These are phyloP conservation scores for Zophobas morio DNA, from an alignment of 1,140 invertebrate genomes.

Conservation along the genomic window DNA sequence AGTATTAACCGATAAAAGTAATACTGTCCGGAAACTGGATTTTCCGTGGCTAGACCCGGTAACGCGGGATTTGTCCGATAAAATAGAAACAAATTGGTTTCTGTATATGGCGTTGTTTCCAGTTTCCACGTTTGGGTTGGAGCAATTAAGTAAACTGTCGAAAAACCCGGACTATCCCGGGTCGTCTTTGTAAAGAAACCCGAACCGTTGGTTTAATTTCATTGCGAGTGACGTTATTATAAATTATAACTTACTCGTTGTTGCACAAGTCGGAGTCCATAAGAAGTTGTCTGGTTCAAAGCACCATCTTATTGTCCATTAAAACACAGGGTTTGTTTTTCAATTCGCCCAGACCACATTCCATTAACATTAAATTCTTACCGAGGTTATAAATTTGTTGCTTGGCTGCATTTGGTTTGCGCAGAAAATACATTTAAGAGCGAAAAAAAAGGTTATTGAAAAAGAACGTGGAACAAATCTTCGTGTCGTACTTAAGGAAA, in stretches of 20 bases:
- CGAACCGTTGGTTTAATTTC: constrained; percentile 62
- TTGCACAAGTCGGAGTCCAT: constrained; percentile 52
- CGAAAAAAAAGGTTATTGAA: constrained; percentile 42
- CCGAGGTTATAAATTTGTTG: constrained; percentile 61
- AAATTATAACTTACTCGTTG: constrained; percentile 62
- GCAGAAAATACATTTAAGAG: constrained; percentile 33
- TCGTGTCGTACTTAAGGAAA: constrained; percentile 51
- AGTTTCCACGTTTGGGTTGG: constrained; percentile 28
- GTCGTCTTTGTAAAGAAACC: constrained; percentile 56
- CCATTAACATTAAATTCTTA: constrained; percentile 63
- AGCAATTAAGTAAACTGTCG: constrained; percentile 31
- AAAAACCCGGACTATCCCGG: constrained; percentile 25
- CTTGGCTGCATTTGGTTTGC: constrained; percentile 51
- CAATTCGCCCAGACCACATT: constrained; percentile 61
- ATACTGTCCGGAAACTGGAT: constrained; percentile 14
- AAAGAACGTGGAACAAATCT: constrained; percentile 48
- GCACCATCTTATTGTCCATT: constrained; percentile 65
- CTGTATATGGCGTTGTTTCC: constrained; percentile 14
- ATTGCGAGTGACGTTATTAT: constrained; percentile 61
- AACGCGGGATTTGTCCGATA: constrained; percentile 35
- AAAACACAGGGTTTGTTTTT: constrained; percentile 64
- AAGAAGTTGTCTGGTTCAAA: constrained; percentile 64
- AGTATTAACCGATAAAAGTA: constrained; percentile 33
- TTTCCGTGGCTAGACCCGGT: constrained; percentile 11
- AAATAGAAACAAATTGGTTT: constrained; percentile 38